These are phyloP conservation scores for Aplysina aerophoba DNA, from an alignment of 37 sponge, comb jelly and placozoan genomes.

Conservation along the genomic window DNA sequence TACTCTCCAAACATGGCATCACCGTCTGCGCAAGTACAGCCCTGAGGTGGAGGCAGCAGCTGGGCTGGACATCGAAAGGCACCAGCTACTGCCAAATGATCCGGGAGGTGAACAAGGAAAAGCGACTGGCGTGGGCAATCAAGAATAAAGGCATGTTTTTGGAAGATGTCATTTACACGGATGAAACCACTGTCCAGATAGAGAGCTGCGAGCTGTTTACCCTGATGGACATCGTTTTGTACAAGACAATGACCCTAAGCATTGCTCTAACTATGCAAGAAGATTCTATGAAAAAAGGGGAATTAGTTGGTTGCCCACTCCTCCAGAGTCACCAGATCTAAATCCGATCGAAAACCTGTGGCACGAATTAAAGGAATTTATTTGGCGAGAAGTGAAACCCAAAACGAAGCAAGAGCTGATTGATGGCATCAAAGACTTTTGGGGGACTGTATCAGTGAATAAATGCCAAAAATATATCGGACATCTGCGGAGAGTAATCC, in stretches of 20 bases:
- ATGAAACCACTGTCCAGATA: too few relatives aligned
- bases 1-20: not conserved
- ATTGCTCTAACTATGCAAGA: slow-evolving; percentile 8
- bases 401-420: slow-evolving; percentile 30
- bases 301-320: slow-evolving; percentile 53
- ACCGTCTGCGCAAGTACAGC: not conserved
- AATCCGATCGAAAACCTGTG: slow-evolving; percentile 52
- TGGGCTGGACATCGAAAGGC: slow-evolving; percentile 37
- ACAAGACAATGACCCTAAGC: slow-evolving; percentile 53
- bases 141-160: too few relatives aligned
- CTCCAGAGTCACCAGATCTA: slow-evolving; percentile 43
- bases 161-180: too few relatives aligned
- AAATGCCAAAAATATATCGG: slow-evolving; percentile 36
- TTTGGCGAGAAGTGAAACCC: slow-evolving; percentile 41
- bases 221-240: slow-evolving; percentile 26
- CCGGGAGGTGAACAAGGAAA: slow-evolving; percentile 28
- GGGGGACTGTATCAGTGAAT: slow-evolving; percentile 19
- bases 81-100: slow-evolving; percentile 40
- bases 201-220: too few relatives aligned
- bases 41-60: slow-evolving; percentile 14
- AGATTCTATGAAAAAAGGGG: slow-evolving; percentile 11
- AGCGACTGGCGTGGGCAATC: slow-evolving; percentile 35
- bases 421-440: slow-evolving; percentile 28
- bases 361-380: slow-evolving; percentile 40
- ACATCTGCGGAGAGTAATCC: slow-evolving; percentile 31